Evolutionary conservation across 2,113 vertebrate genomes (phyloP).

Genomic region (Chlamydotis undulata): DNA sequence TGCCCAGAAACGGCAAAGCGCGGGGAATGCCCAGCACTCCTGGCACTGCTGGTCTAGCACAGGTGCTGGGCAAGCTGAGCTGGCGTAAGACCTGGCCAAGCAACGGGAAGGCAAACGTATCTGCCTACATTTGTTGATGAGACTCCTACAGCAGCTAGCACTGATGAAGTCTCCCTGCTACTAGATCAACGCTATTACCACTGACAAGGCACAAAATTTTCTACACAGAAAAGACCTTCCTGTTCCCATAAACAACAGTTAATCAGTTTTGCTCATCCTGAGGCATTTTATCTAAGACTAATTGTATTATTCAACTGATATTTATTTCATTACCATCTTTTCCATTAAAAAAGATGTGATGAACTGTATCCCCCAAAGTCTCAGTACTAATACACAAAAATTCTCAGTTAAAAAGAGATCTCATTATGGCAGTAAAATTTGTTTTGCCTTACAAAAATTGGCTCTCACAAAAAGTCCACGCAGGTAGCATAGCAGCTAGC

Average conservation of each 20-base stretch:
- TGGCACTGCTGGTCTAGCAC: neutral
- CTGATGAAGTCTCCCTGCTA: neutral
- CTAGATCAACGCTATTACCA: neutral
- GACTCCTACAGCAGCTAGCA: neutral
- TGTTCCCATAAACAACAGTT: neutral
- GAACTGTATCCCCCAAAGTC: neutral
- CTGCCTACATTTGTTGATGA: neutral
- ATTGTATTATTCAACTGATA: neutral
- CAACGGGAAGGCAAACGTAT: accelerated
- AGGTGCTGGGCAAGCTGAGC: neutral
- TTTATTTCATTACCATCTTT: neutral
- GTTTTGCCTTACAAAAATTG: neutral
- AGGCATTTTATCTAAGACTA: neutral
- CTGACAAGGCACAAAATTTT: neutral
- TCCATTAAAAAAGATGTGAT: accelerated
- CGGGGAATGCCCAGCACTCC: neutral
- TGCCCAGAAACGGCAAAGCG: neutral
- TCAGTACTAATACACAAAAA: neutral
- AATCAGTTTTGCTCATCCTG: neutral
- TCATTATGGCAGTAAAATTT: neutral
- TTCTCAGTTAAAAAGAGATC: neutral
- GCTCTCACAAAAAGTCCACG: neutral
- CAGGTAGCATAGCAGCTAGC: neutral
- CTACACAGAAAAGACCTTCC: neutral
- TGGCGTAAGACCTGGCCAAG: neutral